Evolutionary conservation across 2,113 vertebrate genomes (phyloP).

Genomic region (Leucopsar rothschildi): DNA sequence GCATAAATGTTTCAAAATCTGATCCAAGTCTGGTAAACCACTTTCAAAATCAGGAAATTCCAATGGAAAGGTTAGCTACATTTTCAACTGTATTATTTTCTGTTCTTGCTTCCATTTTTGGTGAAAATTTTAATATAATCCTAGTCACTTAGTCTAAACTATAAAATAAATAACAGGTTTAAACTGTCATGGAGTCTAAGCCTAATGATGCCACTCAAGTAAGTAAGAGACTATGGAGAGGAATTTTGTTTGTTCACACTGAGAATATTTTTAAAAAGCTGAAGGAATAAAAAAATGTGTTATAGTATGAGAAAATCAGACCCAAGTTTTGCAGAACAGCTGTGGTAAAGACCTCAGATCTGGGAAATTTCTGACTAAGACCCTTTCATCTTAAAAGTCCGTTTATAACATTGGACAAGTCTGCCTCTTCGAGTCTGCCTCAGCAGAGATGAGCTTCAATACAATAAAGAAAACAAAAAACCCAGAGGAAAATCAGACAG

Average conservation of each 20-base stretch:
- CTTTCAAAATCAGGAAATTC: conserved; percentile 54
- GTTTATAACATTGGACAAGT: not conserved
- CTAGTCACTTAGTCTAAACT: not conserved
- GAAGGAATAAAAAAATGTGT: not conserved
- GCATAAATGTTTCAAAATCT: conserved; percentile 9
- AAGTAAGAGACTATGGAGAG: not conserved
- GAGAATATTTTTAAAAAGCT: not conserved
- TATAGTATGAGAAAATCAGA: not conserved
- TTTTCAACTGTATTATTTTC: conserved; percentile 28
- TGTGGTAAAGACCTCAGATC: conserved; percentile 2
- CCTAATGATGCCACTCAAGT: not conserved
- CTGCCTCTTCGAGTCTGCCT: not conserved
- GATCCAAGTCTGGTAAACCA: conserved; percentile 39
- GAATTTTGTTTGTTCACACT: not conserved
- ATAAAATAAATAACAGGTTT: conserved; percentile 1
- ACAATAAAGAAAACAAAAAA: not conserved
- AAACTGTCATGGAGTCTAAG: not conserved
- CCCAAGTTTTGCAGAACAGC: not conserved
- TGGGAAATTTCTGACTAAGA: not conserved
- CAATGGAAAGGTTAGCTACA: conserved; percentile 16
- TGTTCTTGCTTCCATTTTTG: not conserved
- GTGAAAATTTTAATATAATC: not conserved
- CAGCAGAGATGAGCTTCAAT: not conserved
- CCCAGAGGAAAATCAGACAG: not conserved
- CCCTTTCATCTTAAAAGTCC: not conserved